phyloP scores from a whole-genome alignment of 2,113 vertebrate species.

The Brienomyrus brachyistius region DNA sequence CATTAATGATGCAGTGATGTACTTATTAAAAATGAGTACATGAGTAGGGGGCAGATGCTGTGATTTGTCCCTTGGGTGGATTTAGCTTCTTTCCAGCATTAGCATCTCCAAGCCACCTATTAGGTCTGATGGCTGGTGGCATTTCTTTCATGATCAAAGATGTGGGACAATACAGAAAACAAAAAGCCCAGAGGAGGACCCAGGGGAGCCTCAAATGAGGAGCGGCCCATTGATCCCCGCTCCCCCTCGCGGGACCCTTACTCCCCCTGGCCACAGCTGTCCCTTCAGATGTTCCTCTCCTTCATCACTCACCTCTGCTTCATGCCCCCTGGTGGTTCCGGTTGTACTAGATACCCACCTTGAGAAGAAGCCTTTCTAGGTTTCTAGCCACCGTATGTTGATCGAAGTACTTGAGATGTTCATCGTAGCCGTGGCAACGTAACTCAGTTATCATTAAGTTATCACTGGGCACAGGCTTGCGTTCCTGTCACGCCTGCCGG shows the following conservation, averaged over 20 bases:
- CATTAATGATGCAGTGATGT: not conserved
- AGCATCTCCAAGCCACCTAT: not conserved
- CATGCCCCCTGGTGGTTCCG: not conserved
- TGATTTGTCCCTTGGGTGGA: not conserved
- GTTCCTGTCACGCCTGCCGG: not conserved
- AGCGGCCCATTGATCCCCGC: not conserved
- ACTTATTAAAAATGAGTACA: not conserved
- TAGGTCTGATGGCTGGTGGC: constrained; percentile 12
- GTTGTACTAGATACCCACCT: not conserved
- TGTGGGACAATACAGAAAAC: not conserved
- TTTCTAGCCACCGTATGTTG: not conserved
- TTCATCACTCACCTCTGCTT: not conserved
- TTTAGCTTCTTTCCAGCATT: not conserved
- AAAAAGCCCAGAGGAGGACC: not conserved
- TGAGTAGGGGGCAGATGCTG: not conserved
- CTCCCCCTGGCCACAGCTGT: constrained; percentile 1
- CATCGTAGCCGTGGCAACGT: not conserved
- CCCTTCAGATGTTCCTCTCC: not conserved
- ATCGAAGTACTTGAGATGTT: not conserved
- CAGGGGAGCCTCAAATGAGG: not conserved
- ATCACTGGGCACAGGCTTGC: not conserved
- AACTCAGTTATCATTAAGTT: not conserved
- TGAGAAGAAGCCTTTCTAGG: not conserved
- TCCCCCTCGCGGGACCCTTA: not conserved
- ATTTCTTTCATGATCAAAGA: constrained; percentile 20